These are phyloP conservation scores for Amphipoea lucens DNA, from an alignment of 2,888 invertebrate genomes.

Conservation along the genomic window DNA sequence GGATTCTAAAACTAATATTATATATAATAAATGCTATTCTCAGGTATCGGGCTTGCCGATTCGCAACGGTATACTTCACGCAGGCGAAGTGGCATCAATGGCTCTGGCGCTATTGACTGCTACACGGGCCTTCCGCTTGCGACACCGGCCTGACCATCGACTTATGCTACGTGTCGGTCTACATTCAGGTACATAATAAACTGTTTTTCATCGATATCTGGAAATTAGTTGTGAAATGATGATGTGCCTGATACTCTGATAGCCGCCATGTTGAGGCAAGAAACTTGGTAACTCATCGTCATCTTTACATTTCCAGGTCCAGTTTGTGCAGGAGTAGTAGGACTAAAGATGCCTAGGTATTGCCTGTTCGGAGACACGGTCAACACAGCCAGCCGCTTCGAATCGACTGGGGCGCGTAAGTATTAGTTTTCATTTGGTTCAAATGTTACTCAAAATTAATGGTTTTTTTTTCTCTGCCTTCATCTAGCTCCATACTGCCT, in stretches of 20 bases:
- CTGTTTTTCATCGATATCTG: not conserved
- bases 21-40: not conserved
- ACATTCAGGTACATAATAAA: conserved; percentile 93
- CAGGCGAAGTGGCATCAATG: conserved; percentile 98
- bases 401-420: conserved; percentile 95
- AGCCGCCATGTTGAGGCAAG: not conserved
- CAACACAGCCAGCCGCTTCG: conserved; percentile 96
- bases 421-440: conserved; percentile 47
- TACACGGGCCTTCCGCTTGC: conserved; percentile 95
- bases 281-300: not conserved
- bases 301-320: conserved; percentile 91
- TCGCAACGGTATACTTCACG: conserved; percentile 96
- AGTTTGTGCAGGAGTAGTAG: conserved; percentile 97
- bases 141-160: conserved; percentile 96
- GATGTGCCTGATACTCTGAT: not conserved
- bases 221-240: not conserved
- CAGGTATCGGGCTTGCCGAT: conserved; percentile 96
- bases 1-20: too few species aligned
- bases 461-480: not conserved
- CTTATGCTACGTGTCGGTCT: conserved; percentile 97
- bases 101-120: conserved; percentile 95
- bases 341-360: conserved; percentile 97
- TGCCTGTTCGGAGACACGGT: conserved; percentile 98
- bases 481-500: not conserved
- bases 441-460: too few species aligned